Base-by-base conservation (phyloP, 2,113 vertebrate genomes). In the Copsychus sechellarum region DNA sequence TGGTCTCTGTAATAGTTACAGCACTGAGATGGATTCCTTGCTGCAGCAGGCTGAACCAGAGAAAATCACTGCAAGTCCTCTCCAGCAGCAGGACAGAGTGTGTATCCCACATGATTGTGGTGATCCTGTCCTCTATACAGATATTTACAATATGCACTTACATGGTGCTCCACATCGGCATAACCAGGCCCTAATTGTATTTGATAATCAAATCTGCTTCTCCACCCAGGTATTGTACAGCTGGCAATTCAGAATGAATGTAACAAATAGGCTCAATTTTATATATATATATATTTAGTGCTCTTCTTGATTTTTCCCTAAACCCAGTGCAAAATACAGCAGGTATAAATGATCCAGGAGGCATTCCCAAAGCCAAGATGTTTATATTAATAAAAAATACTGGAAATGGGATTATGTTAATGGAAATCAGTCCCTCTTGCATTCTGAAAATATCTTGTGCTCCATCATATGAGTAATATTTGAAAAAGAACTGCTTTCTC, bases 381-480 rank as follows among this genome's bases (percentile, higher is more conserved):
- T 71, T 92, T 94, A 65, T 94, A 92, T 86, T 93, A 95, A 93
- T 93, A 90, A 90, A 94, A 94, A 86, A 86, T 94, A 73, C 58
- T 65, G 81, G 45, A 86, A 91, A 90, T 90, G 15, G 60, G 86
- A 87, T 95, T 86, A 93, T 58, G 51, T 64, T 92, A 93, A 88
- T 93, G 45, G 69, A 80, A 94, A 86, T 77, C 61, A 90, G 77
- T 88, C 69, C 62, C 66, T 77, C 53, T 79, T 88, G 83, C 72
- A 76, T 76, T 84, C 62, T 81, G 90, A 93, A 95, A 94, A 73
- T 81, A 83, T 81, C 62, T 96, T 74, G 74, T 91, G 42, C 86
- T 86, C 51, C 45, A 56, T 83, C 26, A 33, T 95, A 93, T 36
- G 56, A 81, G 81, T 65, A 88, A 77, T 82, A 80, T 82, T 94